Base-by-base conservation (phyloP, 2,888 invertebrate genomes). In the Tinea trinotella region DNA sequence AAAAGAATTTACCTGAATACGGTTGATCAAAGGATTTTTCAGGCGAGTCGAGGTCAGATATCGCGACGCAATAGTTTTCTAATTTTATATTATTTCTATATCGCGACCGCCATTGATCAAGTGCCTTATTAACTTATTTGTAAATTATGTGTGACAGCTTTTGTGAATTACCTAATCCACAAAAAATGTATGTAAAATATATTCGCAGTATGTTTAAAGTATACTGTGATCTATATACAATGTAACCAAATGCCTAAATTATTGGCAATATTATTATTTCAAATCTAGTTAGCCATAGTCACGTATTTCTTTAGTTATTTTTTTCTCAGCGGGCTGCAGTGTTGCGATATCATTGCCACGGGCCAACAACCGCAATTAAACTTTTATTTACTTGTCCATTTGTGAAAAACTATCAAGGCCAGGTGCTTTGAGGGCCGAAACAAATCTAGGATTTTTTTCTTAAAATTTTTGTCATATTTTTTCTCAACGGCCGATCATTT, bases 321-420 rank as follows among this genome's bases (percentile, higher is more conserved):
- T 19, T 44, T 44, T 44, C 44, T 44, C 44, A 5, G 18, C 36
- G 10, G n/a, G 2, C 54, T 15, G 54, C 40, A 30, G n/a, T 9
- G 36, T 55, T 22, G 44, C 53, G 48, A 20, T 34, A 52, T 22
- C 58, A 68, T 67, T 30, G 53, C 18, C 64, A 67, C 74, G 72
- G 76, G 72, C 70, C 71, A 66, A 62, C 64, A 72, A 71, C 62
- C 55, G 73, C 75, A 75, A 75, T 71, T 64, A 61, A 56, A 62
- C 64, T 65, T 68, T 60, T 66, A 70, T 67, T 61, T 58, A 59
- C 58, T 60, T 59, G 59, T 59, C 56, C 57, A 61, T 61, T 77
- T 71, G 76, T 77, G 76, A 78, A 79, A 80, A 72, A 68, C 57
- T 61, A 61, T 63, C 78, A 82, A 82, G 83, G 83, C 70, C 74